Evolutionary conservation across 2,797 vertebrate genomes (phyloP).

Genomic region (Lutjanus argentimaculatus): DNA sequence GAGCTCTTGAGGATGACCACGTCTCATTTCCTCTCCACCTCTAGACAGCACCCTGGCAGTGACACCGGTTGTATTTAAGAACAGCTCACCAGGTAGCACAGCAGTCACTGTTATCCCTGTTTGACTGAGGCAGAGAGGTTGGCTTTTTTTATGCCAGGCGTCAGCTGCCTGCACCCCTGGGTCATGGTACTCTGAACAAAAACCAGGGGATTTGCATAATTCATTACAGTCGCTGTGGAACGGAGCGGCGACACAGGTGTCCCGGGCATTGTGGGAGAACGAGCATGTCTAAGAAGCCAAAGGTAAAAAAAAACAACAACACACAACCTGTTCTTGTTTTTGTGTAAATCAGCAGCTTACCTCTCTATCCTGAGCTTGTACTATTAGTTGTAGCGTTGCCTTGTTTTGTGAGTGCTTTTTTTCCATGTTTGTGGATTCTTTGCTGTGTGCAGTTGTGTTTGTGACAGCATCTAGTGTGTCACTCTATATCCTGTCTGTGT

Average conservation of each 20-base stretch:
- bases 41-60: slow-evolving; percentile 18
- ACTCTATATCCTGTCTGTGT: slow-evolving; percentile 16
- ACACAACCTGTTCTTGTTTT: slow-evolving; percentile 52
- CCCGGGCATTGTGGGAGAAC: slow-evolving; percentile 65
- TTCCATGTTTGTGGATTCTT: slow-evolving; percentile 4
- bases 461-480: slow-evolving; percentile 22
- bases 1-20: slow-evolving; percentile 62
- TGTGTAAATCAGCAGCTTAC: slow-evolving; percentile 51
- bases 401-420: slow-evolving; percentile 40
- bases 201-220: slow-evolving; percentile 85
- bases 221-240: slow-evolving; percentile 79
- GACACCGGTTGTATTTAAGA: slow-evolving; percentile 50
- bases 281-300: slow-evolving; percentile 85
- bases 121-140: slow-evolving; percentile 58
- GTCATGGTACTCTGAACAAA: slow-evolving; percentile 80
- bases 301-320: slow-evolving; percentile 75
- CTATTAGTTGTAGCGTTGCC: slow-evolving; percentile 24
- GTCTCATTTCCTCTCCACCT: slow-evolving; percentile 44
- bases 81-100: slow-evolving; percentile 51
- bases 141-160: slow-evolving; percentile 58
- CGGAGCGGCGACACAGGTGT: slow-evolving; percentile 75
- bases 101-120: slow-evolving; percentile 48
- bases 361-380: slow-evolving; percentile 28
- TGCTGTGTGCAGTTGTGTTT: slow-evolving; percentile 30
- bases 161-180: slow-evolving; percentile 77